A percentile compares a stretch with the other conserved stretches of the same genome.
Conservation (phyloP, 2,888 invertebrate species). For the Rhopalosiphum nymphaeae region DNA sequence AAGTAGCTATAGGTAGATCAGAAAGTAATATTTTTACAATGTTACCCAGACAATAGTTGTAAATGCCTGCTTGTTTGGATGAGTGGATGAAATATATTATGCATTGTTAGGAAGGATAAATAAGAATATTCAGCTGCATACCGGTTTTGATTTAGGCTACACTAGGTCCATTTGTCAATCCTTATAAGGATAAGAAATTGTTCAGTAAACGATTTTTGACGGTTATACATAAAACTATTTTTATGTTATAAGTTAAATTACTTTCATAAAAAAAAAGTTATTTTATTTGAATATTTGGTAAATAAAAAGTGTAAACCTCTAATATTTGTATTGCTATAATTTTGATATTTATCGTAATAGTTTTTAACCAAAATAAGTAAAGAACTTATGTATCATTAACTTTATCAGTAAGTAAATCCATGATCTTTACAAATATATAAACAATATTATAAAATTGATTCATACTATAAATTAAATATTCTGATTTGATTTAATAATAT, state of each 20-base stretch:
- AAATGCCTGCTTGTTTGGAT: neutral
- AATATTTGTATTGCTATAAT: neutral
- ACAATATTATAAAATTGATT: neutral
- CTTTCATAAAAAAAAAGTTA: neutral
- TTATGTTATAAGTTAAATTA: neutral
- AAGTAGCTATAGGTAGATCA: neutral
- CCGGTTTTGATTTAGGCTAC: constrained; percentile 49
- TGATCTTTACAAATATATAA: neutral
- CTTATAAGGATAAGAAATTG: constrained; percentile 46
- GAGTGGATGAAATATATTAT: constrained; percentile 8
- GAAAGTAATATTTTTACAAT: neutral
- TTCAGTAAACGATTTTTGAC: constrained; percentile 27
- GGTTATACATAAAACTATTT: neutral
- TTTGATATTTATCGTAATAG: neutral
- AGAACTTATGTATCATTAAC: neutral
- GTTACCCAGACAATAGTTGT: neutral
- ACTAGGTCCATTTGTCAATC: constrained; percentile 46
- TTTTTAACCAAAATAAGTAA: neutral
- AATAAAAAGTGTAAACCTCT: neutral
- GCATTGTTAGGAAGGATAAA: constrained; percentile 41
- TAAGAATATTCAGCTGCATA: constrained; percentile 45
- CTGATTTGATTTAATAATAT: neutral
- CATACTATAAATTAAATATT: neutral
- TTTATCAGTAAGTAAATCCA: neutral
- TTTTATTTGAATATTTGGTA: neutral